Evolutionary conservation across 2,797 vertebrate species (phyloP).

Genomic region (Lophius americanus): DNA sequence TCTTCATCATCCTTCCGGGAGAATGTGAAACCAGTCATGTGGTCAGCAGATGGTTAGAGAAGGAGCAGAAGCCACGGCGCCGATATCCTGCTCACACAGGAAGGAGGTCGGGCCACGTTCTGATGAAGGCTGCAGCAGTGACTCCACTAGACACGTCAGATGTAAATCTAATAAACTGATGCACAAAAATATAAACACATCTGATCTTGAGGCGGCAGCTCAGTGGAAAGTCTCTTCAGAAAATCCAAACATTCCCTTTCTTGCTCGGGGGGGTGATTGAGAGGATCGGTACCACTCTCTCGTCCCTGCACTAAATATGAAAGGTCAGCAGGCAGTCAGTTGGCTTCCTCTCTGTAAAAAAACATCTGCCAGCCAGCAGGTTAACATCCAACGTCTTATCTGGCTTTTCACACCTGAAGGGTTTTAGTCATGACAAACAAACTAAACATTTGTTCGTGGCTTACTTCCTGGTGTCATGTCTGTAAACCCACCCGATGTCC

Average conservation of each 20-base stretch:
- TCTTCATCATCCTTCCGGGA: not conserved
- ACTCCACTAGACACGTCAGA: not conserved
- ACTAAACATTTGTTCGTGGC: too few relatives aligned
- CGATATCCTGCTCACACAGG: too few relatives aligned
- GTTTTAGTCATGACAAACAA: too few relatives aligned
- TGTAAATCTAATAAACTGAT: not conserved
- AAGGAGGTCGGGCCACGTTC: not conserved
- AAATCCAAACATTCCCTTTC: not conserved
- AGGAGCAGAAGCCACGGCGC: not conserved
- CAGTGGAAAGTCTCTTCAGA: too few relatives aligned
- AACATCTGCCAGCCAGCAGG: too few relatives aligned
- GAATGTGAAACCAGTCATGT: not conserved
- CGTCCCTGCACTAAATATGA: not conserved
- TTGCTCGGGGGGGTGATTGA: too few relatives aligned
- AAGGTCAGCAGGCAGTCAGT: not conserved
- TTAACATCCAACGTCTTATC: too few relatives aligned
- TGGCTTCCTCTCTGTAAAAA: not conserved
- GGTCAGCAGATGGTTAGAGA: slow-evolving; percentile 7
- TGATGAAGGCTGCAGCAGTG: not conserved
- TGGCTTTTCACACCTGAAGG: too few relatives aligned
- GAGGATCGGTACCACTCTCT: not conserved
- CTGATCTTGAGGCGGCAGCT: not conserved
- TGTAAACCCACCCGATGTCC: too few relatives aligned
- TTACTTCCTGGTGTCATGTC: too few relatives aligned
- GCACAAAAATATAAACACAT: too few relatives aligned